These are phyloP conservation scores for Rhopalosiphum nymphaeae DNA, from an alignment of 2,888 invertebrate genomes.

Conservation along the genomic window DNA sequence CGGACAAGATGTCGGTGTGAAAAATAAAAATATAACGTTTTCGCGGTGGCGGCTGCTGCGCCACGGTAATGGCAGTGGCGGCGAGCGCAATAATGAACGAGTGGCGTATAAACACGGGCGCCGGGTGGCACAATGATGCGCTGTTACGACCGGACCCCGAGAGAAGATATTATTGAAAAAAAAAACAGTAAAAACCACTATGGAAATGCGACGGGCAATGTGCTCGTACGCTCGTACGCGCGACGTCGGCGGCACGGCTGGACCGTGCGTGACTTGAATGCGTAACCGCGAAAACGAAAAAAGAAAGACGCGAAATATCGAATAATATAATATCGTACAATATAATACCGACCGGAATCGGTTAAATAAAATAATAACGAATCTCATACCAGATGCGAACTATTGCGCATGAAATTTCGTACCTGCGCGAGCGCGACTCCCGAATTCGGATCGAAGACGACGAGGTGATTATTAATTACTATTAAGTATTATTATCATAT, in stretches of 20 bases:
- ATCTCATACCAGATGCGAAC: constrained; percentile 12
- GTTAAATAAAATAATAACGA: neutral
- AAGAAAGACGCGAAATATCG: neutral
- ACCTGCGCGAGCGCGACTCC: no score
- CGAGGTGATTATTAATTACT: neutral
- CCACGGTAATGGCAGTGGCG: constrained; percentile 2
- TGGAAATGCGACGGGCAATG: constrained; percentile 55
- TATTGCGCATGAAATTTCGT: neutral
- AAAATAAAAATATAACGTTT: constrained; percentile 31
- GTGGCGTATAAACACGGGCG: constrained; percentile 6
- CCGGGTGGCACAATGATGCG: constrained; percentile 35
- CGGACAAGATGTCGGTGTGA: constrained; percentile 20
- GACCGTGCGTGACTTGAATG: constrained; percentile 67
- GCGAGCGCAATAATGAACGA: constrained; percentile 46
- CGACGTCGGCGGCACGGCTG: constrained; percentile 42
- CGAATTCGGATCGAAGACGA: neutral
- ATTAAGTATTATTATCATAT: neutral
- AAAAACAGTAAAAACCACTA: constrained; percentile 65
- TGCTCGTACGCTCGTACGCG: constrained; percentile 67
- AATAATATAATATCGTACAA: neutral
- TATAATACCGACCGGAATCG: neutral
- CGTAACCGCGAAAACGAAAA: constrained; percentile 55
- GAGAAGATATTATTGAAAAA: constrained; percentile 69
- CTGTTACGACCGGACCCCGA: constrained; percentile 67
- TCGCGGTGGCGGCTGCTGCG: constrained; percentile 36